Conservation (phyloP, 2,797 vertebrate genomes). For the Labeo calbasu region DNA sequence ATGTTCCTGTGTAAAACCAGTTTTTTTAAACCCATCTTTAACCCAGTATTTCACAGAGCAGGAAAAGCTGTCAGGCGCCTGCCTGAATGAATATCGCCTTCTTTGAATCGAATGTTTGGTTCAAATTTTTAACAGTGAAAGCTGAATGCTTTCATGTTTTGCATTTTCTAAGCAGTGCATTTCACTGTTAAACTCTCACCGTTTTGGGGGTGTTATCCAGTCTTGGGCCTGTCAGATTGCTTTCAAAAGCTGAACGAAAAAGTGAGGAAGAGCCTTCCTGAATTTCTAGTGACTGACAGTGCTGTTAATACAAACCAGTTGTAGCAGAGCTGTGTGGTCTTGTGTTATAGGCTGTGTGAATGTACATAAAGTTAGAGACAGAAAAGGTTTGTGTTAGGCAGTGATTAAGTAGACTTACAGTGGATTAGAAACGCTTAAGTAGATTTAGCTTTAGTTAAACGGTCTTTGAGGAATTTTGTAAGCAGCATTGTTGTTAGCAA, state of each 20-base stretch:
- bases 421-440: neutral
- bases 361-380: neutral
- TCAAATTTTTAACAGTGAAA: neutral
- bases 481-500: neutral
- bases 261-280: neutral
- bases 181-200: slow-evolving; percentile 18
- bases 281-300: neutral
- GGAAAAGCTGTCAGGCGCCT: neutral
- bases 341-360: neutral
- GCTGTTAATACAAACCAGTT: neutral
- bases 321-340: neutral
- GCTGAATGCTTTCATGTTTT: slow-evolving; percentile 14
- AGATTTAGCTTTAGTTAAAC: slow-evolving; percentile 13
- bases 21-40: slow-evolving; percentile 46
- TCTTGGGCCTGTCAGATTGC: neutral
- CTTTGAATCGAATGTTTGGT: neutral
- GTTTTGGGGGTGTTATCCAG: neutral
- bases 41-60: neutral
- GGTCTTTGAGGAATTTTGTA: slow-evolving; percentile 9
- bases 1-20: neutral
- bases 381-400: neutral
- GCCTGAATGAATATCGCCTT: slow-evolving; percentile 12
- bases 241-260: neutral
- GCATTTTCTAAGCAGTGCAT: slow-evolving; percentile 4
- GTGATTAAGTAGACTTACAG: slow-evolving; percentile 11